These are phyloP conservation scores for Microtus californicus DNA, from an alignment of 2,797 vertebrate genomes.

Conservation along the genomic window DNA sequence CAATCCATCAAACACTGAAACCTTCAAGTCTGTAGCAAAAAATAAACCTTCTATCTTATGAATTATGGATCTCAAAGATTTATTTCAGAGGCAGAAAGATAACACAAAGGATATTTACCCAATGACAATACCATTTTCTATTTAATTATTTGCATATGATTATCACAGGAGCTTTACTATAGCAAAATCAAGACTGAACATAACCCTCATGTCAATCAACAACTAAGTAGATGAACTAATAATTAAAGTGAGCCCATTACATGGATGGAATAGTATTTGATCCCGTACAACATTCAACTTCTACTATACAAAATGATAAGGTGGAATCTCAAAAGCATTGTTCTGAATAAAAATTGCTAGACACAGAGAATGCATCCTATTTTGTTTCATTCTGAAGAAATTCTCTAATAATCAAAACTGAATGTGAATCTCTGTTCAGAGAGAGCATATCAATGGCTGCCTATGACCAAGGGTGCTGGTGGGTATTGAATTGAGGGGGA, in stretches of 20 bases:
- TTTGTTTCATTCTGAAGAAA: neutral
- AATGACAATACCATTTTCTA: neutral
- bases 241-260: neutral
- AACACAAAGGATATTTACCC: neutral
- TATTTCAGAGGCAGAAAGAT: neutral
- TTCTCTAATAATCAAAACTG: neutral
- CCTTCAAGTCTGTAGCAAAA: neutral
- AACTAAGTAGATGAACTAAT: neutral
- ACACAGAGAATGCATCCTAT: neutral
- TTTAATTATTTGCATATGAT: neutral
- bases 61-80: neutral
- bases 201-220: neutral
- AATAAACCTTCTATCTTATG: neutral
- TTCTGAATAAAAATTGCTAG: neutral
- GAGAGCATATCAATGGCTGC: neutral
- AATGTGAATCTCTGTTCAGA: neutral
- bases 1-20: neutral
- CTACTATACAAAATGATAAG: neutral
- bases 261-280: neutral
- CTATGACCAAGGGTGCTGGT: too few species aligned
- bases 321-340: neutral
- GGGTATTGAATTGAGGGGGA: neutral
- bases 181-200: neutral
- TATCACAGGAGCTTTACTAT: neutral
- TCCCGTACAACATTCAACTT: neutral